Evolutionary conservation across 2,888 invertebrate species (phyloP).

Genomic region (Venustoraphidia nigricollis): DNA sequence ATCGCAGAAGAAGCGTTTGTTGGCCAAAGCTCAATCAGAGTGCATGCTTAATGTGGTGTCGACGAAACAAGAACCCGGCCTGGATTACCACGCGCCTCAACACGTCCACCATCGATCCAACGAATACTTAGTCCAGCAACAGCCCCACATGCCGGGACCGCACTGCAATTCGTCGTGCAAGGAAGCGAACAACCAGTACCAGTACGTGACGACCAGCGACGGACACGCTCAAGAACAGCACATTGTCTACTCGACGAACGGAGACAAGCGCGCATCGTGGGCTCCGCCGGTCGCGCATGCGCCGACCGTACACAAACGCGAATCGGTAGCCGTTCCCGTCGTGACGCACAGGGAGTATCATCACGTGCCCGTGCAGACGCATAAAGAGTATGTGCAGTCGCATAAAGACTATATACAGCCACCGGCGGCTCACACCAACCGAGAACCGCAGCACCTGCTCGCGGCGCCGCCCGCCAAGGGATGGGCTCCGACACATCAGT

Average conservation of each 20-base stretch:
- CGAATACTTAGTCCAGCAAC: conserved; percentile 16
- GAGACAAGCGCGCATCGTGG: conserved; percentile 42
- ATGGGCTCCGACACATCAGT: conserved; percentile 29
- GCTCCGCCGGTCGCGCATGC: conserved; percentile 31
- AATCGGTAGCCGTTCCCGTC: conserved; percentile 24
- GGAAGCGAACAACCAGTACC: conserved; percentile 30
- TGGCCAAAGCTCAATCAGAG: conserved; percentile 75
- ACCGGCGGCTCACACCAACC: conserved; percentile 38
- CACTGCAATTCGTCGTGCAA: conserved; percentile 31
- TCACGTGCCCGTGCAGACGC: conserved; percentile 27
- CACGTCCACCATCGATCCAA: conserved; percentile 29
- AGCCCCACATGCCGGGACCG: conserved; percentile 15
- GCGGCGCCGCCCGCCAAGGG: conserved; percentile 24
- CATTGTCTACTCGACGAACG: conserved; percentile 30
- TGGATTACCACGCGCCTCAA: conserved; percentile 27
- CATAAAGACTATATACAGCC: conserved; percentile 41
- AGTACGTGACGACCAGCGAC: conserved; percentile 29
- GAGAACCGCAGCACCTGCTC: conserved; percentile 42
- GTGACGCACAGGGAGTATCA: conserved; percentile 27
- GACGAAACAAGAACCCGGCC: conserved; percentile 44
- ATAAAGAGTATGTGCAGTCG: conserved; percentile 41
- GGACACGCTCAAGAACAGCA: conserved; percentile 31
- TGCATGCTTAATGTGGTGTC: conserved; percentile 42
- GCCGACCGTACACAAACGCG: conserved; percentile 23
- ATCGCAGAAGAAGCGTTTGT: conserved; percentile 76